Base-by-base conservation (phyloP, 2,113 vertebrate genomes). In the Halcyon malimbica region DNA sequence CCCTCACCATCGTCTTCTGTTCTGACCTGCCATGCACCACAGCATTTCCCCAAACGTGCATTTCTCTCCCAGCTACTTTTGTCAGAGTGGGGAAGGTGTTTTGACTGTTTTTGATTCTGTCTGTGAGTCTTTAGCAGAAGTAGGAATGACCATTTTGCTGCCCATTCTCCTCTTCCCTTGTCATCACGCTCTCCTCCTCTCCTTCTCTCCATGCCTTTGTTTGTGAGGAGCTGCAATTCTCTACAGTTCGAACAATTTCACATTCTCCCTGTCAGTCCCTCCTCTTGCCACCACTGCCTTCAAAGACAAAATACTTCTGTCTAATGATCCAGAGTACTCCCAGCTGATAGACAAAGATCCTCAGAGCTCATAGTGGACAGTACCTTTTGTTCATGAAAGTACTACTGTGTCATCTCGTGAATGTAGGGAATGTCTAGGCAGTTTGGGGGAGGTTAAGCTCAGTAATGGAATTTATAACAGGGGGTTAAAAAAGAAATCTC, bases 291-390 rank as follows among this genome's bases (percentile, higher is more conserved):
- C 57, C 26, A n/a, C 80, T 83, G 75, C 48, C 76, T 89, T 95
- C 74, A 92, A 87, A 89, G 79, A 95, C 82, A 87, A 81, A 85
- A 90, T 80, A 87, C 50, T 93, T 94, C 57, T 90, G 67, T 94
- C 35, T 90, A 56, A 50, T 71, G 53, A 64, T 67, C 35, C 50
- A 74, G 60, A 90, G 84, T 70, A 37, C 91, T 68, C 93, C 53
- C 59, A 91, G 71, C 59, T 69, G 80, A 83, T 86, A 90, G 84
- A 91, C 82, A 93, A 92, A 93, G 70, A 57, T 82, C 77, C 83
- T 87, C 39, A 89, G 92, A 93, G 62, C 69, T 94, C 13, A 1
- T 68, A 37, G 81, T 78, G 93, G 89, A 93, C 94, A 94, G 70
- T 82, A 90, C 41, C 57, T 91, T 82, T 73, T 77, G 82, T 80